A percentile compares a stretch with the other conserved stretches of the same genome.
These are phyloP conservation scores for Adelphocoris suturalis DNA, from an alignment of 2,888 invertebrate species.

Conservation along the genomic window DNA sequence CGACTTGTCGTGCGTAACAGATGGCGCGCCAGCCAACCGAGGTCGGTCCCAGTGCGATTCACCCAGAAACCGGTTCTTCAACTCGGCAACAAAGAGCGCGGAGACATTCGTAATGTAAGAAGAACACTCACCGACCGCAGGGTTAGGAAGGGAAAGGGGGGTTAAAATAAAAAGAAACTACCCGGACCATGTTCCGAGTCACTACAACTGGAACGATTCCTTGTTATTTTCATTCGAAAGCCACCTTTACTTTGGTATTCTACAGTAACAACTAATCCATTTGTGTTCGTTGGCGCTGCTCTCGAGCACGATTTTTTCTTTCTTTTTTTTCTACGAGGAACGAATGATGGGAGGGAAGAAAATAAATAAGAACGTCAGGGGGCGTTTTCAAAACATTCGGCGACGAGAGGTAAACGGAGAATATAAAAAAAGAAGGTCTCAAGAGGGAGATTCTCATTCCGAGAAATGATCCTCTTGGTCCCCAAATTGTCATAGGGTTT, in stretches of 20 bases:
- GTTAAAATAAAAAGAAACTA: not conserved
- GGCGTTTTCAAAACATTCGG: slow-evolving; percentile 17
- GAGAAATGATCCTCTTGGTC: slow-evolving; percentile 33
- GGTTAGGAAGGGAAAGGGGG: not conserved
- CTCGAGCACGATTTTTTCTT: slow-evolving; percentile 17
- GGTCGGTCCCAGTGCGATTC: slow-evolving; percentile 29
- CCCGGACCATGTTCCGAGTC: not conserved
- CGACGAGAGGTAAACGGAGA: slow-evolving; percentile 13
- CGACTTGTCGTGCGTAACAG: slow-evolving; percentile 41
- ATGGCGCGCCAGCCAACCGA: slow-evolving; percentile 28
- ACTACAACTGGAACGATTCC: slow-evolving; percentile 20
- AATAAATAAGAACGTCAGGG: slow-evolving; percentile 28
- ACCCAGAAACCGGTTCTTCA: slow-evolving; percentile 39
- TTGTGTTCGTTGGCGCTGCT: slow-evolving; percentile 32
- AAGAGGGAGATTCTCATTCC: slow-evolving; percentile 8
- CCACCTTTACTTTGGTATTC: slow-evolving; percentile 36
- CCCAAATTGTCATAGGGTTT: slow-evolving; percentile 46
- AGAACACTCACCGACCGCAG: not conserved
- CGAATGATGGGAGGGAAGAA: not conserved
- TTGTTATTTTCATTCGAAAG: slow-evolving; percentile 4
- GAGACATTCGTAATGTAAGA: not conserved
- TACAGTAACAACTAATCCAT: slow-evolving; percentile 42
- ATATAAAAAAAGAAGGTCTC: not conserved
- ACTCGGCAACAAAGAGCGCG: slow-evolving; percentile 37
- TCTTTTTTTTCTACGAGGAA: not conserved